A percentile compares a stretch with the other conserved stretches of the same genome.
Evolutionary conservation across 2,888 invertebrate species (phyloP).

Genomic region (Corythucha ciliata): DNA sequence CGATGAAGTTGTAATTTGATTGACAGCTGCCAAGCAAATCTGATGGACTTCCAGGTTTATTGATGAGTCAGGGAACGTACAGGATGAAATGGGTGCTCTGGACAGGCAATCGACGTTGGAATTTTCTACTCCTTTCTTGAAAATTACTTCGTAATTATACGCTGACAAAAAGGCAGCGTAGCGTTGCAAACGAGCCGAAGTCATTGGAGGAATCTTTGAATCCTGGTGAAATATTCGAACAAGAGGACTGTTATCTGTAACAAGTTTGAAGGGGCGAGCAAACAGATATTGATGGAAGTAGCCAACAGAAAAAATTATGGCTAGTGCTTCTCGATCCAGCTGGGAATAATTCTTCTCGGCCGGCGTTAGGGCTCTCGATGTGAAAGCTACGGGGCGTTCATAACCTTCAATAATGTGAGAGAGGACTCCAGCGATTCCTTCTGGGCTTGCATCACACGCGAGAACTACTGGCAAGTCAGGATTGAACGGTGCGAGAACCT

Average conservation of each 20-base stretch:
- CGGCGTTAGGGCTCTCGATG: not conserved
- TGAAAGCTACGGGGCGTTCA: slow-evolving; percentile 11
- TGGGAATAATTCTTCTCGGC: slow-evolving; percentile 3
- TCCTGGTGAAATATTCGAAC: no score
- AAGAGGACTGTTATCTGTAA: no score
- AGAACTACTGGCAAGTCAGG: slow-evolving; percentile 30
- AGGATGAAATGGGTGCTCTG: slow-evolving; percentile 4
- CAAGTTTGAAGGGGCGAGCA: slow-evolving; percentile 10
- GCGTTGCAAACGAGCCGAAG: not conserved
- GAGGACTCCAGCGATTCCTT: slow-evolving; percentile 18
- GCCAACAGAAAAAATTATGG: slow-evolving; percentile 6
- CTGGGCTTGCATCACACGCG: slow-evolving; percentile 28
- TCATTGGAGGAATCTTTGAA: no score
- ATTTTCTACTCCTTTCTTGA: not conserved
- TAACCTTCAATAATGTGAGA: slow-evolving; percentile 7
- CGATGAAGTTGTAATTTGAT: slow-evolving; percentile 9
- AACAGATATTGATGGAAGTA: slow-evolving; percentile 3
- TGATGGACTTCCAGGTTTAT: no score
- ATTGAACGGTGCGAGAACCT: slow-evolving; percentile 31
- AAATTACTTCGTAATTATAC: not conserved
- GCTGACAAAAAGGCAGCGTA: not conserved
- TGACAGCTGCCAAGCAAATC: no score
- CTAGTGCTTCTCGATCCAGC: slow-evolving; percentile 14
- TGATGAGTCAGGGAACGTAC: no score
- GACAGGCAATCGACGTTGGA: slow-evolving; percentile 8